Base-by-base conservation (phyloP, 2,888 invertebrate species). In the Sesia apiformis region DNA sequence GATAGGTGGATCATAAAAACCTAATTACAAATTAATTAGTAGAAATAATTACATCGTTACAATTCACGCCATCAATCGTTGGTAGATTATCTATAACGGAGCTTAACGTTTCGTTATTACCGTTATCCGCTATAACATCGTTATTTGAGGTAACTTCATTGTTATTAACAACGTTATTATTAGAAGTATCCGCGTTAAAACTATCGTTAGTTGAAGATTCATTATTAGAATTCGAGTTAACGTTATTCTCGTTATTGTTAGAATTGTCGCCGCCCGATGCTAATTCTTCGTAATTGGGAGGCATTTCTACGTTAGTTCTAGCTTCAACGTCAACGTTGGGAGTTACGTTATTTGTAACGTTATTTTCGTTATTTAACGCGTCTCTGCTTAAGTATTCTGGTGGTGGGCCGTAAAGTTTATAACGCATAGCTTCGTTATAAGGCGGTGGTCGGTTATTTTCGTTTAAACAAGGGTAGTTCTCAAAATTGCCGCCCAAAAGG, bases 401-500 rank as follows among this genome's bases (percentile, higher is more conserved):
- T 0, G 91, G 91, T 0, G 91, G 91, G 0, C 90, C 90, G 49
- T 77, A 80, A 3, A 75, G 59, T 43, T 88, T 88, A 55, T 81
- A 80, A 0, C 88, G 63, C 67, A 86, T 76, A 0, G 84, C 82
- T 51, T 89, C 88, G 0, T 75, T 81, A 52, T 89, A 89, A 0
- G 88, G 82, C 0, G 90, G 90, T 0, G 88, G 89, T 1, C 80
- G 58, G 0, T 56, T 59, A 3, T 64, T 65, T 0, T 66, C 70
- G 56, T 43, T 5, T 4, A 74, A 5, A 0, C 71, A 69, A 0
- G 86, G 84, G 41, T 80, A 84, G 54, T 83, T 77, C 38, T 84
- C 83, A 49, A 87, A 84, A 55, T 81, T 72, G 0, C 79, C 89
- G 0, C 89, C 89, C n/a, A 90, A 59, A 0, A 89, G 63, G 0